Base-by-base conservation (phyloP, 2,797 vertebrate genomes). In the Myiotriccus ornatus region DNA sequence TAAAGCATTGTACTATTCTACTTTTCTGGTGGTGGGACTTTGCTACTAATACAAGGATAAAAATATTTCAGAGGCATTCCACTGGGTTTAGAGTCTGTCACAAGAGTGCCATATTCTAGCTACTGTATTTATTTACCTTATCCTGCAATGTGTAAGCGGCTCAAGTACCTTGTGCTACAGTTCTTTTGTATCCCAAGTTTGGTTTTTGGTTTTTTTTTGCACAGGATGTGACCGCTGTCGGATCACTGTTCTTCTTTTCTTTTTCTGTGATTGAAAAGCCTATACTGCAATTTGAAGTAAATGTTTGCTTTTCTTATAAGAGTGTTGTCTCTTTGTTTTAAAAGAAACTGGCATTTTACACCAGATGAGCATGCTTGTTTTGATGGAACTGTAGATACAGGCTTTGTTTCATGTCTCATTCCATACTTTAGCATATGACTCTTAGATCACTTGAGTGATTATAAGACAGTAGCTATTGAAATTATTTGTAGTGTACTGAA, bases 201-300 rank as follows among this genome's bases (percentile, higher is more conserved):
- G 56, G 14, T n/a, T 55, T 21, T 20, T 18, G 17, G 4, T 44
- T n/a, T 49, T 62, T 94, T 96, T 97, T 97, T 97, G 97, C 97
- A 98, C 97, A 98, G 97, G 98, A 97, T 97, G 96, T 97, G 97
- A 98, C 98, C 97, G 97, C 98, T 98, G 92, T 97, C 15, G 16
- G 95, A 97, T 97, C 97, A 97, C 97, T 98, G 95, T 97, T 95
- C 81, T 96, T 69, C 69, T 95, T 97, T 97, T 97, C 96, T 97
- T 97, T 96, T 97, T 98, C 97, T 97, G 96, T 97, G 98, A 97
- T 96, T 97, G 94, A 97, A 97, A 98, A 98, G 97, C 96, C 95
- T 97, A 97, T 97, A 97, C 93, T 97, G 93, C 95, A 97, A 97
- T 97, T 97, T 97, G 95, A 97, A 97, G 97, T 98, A 97, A 98